Percentiles rank a stretch among this genome's conserved stretches.
Evolutionary conservation across 2,113 vertebrate species (phyloP).

Genomic region (Melanotaenia duboulayi): DNA sequence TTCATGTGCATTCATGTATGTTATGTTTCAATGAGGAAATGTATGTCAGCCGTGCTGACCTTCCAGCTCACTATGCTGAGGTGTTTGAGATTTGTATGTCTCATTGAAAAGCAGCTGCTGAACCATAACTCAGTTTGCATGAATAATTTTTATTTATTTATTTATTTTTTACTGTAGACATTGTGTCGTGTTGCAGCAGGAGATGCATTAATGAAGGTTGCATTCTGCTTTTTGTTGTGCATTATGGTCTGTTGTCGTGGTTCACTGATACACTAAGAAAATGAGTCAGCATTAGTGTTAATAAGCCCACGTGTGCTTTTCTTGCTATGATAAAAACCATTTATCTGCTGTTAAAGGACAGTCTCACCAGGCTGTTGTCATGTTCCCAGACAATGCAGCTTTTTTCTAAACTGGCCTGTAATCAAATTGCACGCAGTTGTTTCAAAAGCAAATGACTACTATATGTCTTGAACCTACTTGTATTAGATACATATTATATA

Average conservation of each 20-base stretch:
- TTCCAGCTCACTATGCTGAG: constrained; percentile 64
- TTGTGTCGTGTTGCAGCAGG: not conserved
- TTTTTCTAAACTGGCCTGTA: not conserved
- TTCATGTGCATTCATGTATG: constrained; percentile 11
- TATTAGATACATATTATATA: too few species aligned
- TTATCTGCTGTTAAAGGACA: too few species aligned
- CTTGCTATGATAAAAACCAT: not conserved
- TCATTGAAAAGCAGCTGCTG: constrained; percentile 63
- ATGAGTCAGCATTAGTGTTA: not conserved
- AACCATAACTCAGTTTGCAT: constrained; percentile 45
- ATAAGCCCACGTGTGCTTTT: not conserved
- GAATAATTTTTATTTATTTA: not conserved
- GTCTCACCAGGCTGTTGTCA: constrained; percentile 36
- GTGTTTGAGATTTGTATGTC: constrained; percentile 55
- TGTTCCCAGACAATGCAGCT: constrained; percentile 24
- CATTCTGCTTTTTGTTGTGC: not conserved
- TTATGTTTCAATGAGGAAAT: constrained; percentile 29
- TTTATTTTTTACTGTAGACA: not conserved
- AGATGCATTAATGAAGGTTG: not conserved
- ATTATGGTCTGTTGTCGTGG: too few species aligned
- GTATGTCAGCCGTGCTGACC: constrained; percentile 64
- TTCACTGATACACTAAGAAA: not conserved
- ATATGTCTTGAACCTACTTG: too few species aligned
- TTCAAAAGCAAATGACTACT: not conserved
- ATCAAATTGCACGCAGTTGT: not conserved